Evolutionary conservation across 2,888 invertebrate species (phyloP).

Genomic region (Fragum whitleyi): DNA sequence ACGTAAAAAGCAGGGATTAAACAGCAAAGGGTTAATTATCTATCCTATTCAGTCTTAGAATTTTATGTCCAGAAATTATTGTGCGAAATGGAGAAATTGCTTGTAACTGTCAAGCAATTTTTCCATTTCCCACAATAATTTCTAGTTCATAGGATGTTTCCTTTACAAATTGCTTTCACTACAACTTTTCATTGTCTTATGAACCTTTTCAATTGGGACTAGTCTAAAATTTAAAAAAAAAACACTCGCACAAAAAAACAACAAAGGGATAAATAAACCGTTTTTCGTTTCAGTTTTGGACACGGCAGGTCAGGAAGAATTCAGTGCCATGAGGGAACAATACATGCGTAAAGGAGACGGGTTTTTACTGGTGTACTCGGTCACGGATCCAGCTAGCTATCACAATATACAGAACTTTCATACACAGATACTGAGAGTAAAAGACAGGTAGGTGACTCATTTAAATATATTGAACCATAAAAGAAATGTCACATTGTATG

Average conservation of each 20-base stretch:
- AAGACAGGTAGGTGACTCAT: conserved; percentile 88
- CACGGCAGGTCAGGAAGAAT: conserved; percentile 98
- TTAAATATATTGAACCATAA: conserved; percentile 22
- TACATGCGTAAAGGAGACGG: conserved; percentile 90
- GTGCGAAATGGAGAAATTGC: background rate
- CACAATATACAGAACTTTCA: conserved; percentile 95
- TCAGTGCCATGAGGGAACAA: conserved; percentile 92
- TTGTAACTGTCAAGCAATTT: background rate
- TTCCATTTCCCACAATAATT: background rate
- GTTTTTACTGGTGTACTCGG: conserved; percentile 96
- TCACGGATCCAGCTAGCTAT: conserved; percentile 95
- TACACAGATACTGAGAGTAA: conserved; percentile 95
- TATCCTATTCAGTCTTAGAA: too few relatives aligned
- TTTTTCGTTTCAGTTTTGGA: conserved; percentile 90
- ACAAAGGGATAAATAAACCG: too few relatives aligned
- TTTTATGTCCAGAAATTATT: too few relatives aligned
- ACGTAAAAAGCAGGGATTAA: too few relatives aligned
- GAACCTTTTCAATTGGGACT: background rate
- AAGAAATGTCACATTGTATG: too few relatives aligned
- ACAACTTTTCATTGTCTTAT: background rate
- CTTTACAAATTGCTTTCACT: too few relatives aligned
- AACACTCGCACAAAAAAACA: too few relatives aligned
- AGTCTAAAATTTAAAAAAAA: background rate
- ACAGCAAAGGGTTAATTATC: too few relatives aligned
- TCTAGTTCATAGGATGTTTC: too few relatives aligned